Base-by-base conservation (phyloP, 2,888 invertebrate genomes). In the Dorcus hopei region DNA sequence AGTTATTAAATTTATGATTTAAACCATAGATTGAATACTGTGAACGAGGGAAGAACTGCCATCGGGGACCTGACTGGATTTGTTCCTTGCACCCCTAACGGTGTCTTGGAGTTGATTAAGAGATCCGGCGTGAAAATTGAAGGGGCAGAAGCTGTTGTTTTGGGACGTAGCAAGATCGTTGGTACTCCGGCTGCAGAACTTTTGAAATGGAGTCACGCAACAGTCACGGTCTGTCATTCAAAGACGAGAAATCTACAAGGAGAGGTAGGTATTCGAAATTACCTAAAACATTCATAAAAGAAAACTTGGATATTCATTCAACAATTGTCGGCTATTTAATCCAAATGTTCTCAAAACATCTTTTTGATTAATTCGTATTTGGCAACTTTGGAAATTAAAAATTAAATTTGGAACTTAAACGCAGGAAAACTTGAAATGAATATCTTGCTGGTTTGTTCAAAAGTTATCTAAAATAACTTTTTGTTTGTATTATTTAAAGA, bases 131-230 rank as follows among this genome's bases (percentile, higher is more conserved):
- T 90, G 0, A 69, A 84, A 65, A 89, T 97, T 52, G 84, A 86
- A 42, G 97, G 97, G 3, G 88, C 91, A 58, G 84, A 85, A 62
- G 97, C 94, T 2, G 97, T 98, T 3, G 97, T 99, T 14, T 77
- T 99, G 42, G 99, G 99, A 0, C 85, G 99, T 67, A 97, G 97
- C 77, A 96, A 97, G 80, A 98, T 99, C 73, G 97, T 99, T 1
- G 99, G 99, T 45, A 93, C 96, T 0, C 99, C 99, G 0, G 92
- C 91, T 62, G 86, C 97, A 0, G 95, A 97, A 77, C 82, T 99
- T 38, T 84, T 99, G 40, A 93, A 95, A 77, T 98, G 97, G 97
- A 87, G 95, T 68, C 85, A 99, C 77, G 97, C 96, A 1, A 99
- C 99, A 0, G 97, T 97, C 3, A 98, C 98, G 0, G 87, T 95